phyloP scores from a whole-genome alignment of 2,888 invertebrate species.

The Pinctada fucata region DNA sequence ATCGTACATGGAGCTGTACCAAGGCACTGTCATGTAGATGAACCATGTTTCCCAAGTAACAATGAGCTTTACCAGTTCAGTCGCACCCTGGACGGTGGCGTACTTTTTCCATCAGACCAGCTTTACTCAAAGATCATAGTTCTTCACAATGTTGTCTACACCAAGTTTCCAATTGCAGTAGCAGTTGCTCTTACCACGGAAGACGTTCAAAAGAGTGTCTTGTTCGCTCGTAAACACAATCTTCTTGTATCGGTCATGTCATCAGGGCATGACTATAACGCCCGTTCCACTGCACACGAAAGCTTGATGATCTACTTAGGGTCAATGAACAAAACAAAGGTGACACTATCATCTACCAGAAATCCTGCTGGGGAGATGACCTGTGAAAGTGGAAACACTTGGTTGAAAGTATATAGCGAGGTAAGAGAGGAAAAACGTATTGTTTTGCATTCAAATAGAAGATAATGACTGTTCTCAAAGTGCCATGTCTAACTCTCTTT shows the following conservation, averaged over 20 bases:
- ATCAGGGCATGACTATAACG: constrained; percentile 46
- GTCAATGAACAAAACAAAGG: constrained; percentile 34
- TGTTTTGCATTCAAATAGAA: neutral
- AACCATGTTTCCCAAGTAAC: constrained; percentile 23
- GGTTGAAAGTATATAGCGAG: constrained; percentile 48
- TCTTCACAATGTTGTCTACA: constrained; percentile 32
- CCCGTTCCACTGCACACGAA: constrained; percentile 46
- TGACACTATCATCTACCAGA: constrained; percentile 42
- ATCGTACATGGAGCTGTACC: neutral
- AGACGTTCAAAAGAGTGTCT: constrained; percentile 42
- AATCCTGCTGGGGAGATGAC: constrained; percentile 48
- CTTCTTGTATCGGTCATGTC: constrained; percentile 35
- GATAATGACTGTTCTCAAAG: no score
- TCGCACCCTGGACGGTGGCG: neutral
- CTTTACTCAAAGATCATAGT: constrained; percentile 17
- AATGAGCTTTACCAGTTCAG: constrained; percentile 12
- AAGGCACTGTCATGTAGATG: constrained; percentile 21
- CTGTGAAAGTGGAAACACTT: constrained; percentile 46
- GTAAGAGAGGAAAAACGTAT: constrained; percentile 28
- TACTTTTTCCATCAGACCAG: constrained; percentile 3
- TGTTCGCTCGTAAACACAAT: constrained; percentile 39
- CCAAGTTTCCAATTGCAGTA: constrained; percentile 35
- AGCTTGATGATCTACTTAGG: constrained; percentile 36
- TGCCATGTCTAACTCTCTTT: no score
- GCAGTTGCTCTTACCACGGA: constrained; percentile 15